A percentile compares a stretch with the other conserved stretches of the same genome.
phyloP scores from a whole-genome alignment of 2,113 vertebrate genomes.

The Oophaga pumilio region DNA sequence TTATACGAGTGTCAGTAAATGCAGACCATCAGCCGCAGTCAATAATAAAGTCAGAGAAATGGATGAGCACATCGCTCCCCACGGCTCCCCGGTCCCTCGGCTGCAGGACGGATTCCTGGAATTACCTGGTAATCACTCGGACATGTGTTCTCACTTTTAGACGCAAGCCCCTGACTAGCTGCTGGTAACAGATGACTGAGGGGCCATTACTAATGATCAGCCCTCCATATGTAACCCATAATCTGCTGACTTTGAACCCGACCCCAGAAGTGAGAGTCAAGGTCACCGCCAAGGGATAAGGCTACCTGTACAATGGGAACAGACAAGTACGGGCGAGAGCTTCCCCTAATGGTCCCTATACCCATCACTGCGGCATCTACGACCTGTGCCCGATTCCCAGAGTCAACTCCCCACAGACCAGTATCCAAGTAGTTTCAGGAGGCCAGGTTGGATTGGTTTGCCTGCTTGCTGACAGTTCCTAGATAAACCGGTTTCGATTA shows the following conservation, averaged over 20 bases:
- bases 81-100: neutral
- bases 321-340: neutral
- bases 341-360: neutral
- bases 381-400: too few species aligned
- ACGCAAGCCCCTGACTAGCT: too few species aligned
- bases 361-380: too few species aligned
- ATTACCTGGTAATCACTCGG: neutral
- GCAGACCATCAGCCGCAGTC: too few species aligned
- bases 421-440: too few species aligned
- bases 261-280: neutral
- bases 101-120: neutral
- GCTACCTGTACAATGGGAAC: neutral
- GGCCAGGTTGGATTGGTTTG: too few species aligned
- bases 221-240: neutral
- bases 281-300: neutral
- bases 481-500: too few species aligned
- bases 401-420: too few species aligned
- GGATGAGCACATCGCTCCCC: neutral
- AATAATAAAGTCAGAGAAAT: too few species aligned
- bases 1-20: too few species aligned
- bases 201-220: neutral
- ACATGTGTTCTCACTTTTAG: neutral
- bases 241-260: neutral
- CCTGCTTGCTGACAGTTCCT: too few species aligned
- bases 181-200: neutral